Percentiles rank a stretch among this genome's conserved stretches.
Conservation (phyloP, 2,113 vertebrate genomes). For the Dascyllus trimaculatus region DNA sequence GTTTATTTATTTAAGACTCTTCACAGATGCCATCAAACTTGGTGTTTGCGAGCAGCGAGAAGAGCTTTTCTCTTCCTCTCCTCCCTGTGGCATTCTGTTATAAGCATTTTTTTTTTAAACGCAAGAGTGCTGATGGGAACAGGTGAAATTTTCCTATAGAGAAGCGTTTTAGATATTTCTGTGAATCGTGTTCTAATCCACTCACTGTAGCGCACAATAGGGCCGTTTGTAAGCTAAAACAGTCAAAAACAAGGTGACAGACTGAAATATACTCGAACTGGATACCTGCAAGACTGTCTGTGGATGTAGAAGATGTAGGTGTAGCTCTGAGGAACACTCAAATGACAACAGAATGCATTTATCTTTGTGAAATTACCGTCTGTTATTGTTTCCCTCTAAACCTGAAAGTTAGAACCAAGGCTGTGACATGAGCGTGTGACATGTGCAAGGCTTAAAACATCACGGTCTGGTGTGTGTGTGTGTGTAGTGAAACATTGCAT, state of each 20-base stretch:
- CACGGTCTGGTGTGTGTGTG: background rate
- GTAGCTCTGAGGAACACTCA: no score
- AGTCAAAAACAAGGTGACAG: background rate
- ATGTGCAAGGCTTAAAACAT: conserved; percentile 39
- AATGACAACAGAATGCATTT: background rate
- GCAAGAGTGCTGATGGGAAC: conserved; percentile 6
- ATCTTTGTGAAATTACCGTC: conserved; percentile 20
- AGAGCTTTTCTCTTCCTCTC: background rate
- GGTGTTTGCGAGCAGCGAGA: background rate
- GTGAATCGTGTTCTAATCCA: conserved; percentile 12
- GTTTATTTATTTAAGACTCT: background rate
- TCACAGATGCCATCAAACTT: conserved; percentile 6
- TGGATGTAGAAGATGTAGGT: background rate
- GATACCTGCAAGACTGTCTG: background rate
- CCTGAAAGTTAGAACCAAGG: conserved; percentile 27
- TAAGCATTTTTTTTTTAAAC: background rate
- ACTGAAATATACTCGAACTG: background rate
- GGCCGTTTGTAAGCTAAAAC: background rate
- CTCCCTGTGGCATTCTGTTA: background rate
- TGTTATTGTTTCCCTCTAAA: conserved; percentile 26
- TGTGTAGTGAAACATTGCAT: conserved; percentile 57
- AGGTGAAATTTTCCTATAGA: conserved; percentile 9
- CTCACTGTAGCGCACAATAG: background rate
- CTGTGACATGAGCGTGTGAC: conserved; percentile 19
- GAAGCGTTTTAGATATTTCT: conserved; percentile 19